A percentile compares a stretch with the other conserved stretches of the same genome.
Conservation (phyloP, 2,113 vertebrate species). For the Solenodon paradoxus region DNA sequence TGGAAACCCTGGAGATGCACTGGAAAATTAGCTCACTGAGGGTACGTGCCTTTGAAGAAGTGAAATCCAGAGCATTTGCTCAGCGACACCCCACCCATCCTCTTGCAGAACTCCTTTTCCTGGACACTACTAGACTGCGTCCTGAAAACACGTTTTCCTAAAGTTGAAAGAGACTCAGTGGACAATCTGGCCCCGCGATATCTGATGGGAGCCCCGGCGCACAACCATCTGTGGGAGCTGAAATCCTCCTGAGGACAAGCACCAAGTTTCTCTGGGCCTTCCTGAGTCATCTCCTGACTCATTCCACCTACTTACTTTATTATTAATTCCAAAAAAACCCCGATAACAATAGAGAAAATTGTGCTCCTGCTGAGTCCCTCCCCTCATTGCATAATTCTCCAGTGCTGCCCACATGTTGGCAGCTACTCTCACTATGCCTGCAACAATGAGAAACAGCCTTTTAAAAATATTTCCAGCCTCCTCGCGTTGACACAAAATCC, state of each 20-base stretch:
- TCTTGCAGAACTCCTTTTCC: neutral
- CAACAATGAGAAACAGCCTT: constrained; percentile 53
- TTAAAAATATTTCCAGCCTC: constrained; percentile 62
- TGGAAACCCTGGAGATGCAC: too few relatives aligned
- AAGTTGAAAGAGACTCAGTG: neutral
- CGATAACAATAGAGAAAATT: constrained; percentile 35
- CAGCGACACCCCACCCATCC: neutral
- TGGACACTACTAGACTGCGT: neutral
- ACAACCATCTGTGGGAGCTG: constrained; percentile 44
- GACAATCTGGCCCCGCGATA: neutral
- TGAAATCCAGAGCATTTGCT: too few relatives aligned
- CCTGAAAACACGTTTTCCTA: neutral
- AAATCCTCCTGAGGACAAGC: constrained; percentile 33
- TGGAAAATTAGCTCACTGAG: too few relatives aligned
- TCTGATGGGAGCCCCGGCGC: too few relatives aligned
- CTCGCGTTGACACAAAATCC: constrained; percentile 44
- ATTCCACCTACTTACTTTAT: constrained; percentile 64
- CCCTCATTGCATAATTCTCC: constrained; percentile 51
- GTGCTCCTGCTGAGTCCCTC: constrained; percentile 40
- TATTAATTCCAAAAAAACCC: constrained; percentile 14
- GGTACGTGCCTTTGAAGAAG: too few relatives aligned
- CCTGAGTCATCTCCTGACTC: constrained; percentile 76
- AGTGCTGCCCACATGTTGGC: constrained; percentile 59
- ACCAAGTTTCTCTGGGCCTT: constrained; percentile 72
- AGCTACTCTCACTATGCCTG: constrained; percentile 48